Base-by-base conservation (phyloP, 2,888 invertebrate species). In the Timema cristinae region DNA sequence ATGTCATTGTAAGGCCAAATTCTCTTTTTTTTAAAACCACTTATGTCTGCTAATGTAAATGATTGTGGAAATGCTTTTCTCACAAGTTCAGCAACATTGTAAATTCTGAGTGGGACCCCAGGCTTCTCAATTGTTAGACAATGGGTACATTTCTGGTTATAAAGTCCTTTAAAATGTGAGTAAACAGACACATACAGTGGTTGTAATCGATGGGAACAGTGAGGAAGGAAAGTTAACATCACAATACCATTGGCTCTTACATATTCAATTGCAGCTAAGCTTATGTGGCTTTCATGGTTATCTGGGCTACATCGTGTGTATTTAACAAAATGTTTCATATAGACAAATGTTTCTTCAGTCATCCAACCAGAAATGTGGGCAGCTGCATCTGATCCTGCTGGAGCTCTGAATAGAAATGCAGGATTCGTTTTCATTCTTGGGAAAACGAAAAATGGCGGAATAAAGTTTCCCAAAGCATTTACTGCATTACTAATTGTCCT, bases 131-230 rank as follows among this genome's bases (percentile, higher is more conserved):
- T 72, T 79, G 81, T 76, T 32, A 32, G 32, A 32, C 32, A 4
- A 32, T 32, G 32, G 32, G 32, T 32, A 32, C 32, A 32, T 32
- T 32, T 32, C 32, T 72, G 77, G 78, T 72, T 79, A 75, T 78
- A 77, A 8, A 73, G 76, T 15, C 74, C 73, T 72, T 79, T 78
- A 54, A 79, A 78, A 1, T 78, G 78, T 11, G 76, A 78, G 72
- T 76, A 80, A 16, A 78, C 73, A 48, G 77, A 72, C 68, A 77
- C 69, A 74, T 79, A 79, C 69, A 80, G 76, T 9, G 81, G 82
- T 73, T 83, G 82, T 52, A 82, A 72, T 73, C 79, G 82, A 74
- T 81, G 79, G 59, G 79, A 79, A 71, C 79, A 81, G 76, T 83
- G 81, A 48, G 81, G 80, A 50, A 81, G 81, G 70, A 83, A 77